Evolutionary conservation across 1,140 invertebrate species (phyloP), one percentile per base, ranked within the genome.

Genomic region (Ectropis grisescens): DNA sequence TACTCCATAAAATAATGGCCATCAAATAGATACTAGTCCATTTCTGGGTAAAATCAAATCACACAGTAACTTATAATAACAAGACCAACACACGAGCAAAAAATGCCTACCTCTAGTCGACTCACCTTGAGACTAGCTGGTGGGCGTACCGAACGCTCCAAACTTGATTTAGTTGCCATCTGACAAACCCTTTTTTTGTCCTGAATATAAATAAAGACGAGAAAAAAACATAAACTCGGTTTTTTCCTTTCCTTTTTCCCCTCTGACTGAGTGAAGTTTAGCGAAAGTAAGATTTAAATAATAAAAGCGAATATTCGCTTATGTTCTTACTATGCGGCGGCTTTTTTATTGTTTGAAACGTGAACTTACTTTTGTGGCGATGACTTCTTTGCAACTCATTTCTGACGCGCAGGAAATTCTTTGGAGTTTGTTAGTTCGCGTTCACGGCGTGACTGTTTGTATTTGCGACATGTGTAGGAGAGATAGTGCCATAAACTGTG

Each of bases 111-210:
- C 58, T 64, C 48, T 46, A 49, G 56, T 41, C 19, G 37, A 53
- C 56, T 78, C 66, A 75, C 70, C 70, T 75, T 75, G 70, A 66
- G 49, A 55, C 31, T 28, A 45, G 35, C 31, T 39, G 53, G 67
- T 70, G 55, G 69, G 72, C 66, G 72, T 60, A 45, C 56, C 61
- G 46, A 75, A 69, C 66, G 72, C 59, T 46, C 56, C 61, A 45
- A 75, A 75, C 65, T 70, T 79, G 69, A 79, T 75, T 79, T 75
- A 72, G 67, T 74, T 55, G 56, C 70, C 60, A 66, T 69, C 68
- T 67, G 70, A 75, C 74, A 66, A 74, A 75, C 68, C 69, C 74
- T 70, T 76, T 79, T 71, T 79, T 79, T 79, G 59, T 69, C 60
- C 64, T 69, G 72, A 78, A 78, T 74, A 74, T 74, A 78, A 78